Percentiles rank a stretch among this genome's conserved stretches.
These are phyloP conservation scores for Paracanthobrama guichenoti DNA, from an alignment of 2,113 vertebrate genomes.

Conservation along the genomic window DNA sequence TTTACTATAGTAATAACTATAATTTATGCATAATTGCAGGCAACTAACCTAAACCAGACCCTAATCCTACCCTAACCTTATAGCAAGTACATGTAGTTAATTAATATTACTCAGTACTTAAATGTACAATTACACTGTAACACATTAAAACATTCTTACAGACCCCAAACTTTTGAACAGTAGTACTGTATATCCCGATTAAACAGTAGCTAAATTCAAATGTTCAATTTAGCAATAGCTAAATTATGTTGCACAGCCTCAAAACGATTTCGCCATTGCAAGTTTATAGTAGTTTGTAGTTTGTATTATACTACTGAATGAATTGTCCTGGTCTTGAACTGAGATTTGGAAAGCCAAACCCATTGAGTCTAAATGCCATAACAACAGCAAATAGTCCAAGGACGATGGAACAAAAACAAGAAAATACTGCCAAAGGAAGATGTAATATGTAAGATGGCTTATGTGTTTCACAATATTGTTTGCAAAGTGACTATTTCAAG, in stretches of 20 bases:
- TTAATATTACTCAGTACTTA: too few species aligned
- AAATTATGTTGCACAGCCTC: not conserved
- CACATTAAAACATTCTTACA: not conserved
- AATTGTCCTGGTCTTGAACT: conserved; percentile 34
- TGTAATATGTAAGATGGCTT: conserved; percentile 5
- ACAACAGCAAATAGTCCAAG: conserved; percentile 34
- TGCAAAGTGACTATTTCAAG: not conserved
- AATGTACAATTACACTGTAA: too few species aligned
- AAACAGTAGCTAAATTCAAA: not conserved
- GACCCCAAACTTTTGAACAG: not conserved
- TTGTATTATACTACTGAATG: not conserved
- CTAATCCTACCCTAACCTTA: too few species aligned
- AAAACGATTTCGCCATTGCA: not conserved
- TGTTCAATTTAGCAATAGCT: too few species aligned
- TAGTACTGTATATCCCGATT: not conserved
- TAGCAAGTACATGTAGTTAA: too few species aligned
- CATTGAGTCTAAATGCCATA: conserved; percentile 33
- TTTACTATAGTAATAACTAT: too few species aligned
- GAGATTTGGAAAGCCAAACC: conserved; percentile 4
- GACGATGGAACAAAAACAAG: conserved; percentile 10
- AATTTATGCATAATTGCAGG: too few species aligned
- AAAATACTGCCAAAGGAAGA: conserved; percentile 11
- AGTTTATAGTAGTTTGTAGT: not conserved
- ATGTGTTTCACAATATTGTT: conserved; percentile 19
- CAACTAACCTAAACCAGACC: too few species aligned